Evolutionary conservation across 2,113 vertebrate genomes (phyloP), one percentile per base, ranked within the genome.

Genomic region (Tympanuchus pallidicinctus): DNA sequence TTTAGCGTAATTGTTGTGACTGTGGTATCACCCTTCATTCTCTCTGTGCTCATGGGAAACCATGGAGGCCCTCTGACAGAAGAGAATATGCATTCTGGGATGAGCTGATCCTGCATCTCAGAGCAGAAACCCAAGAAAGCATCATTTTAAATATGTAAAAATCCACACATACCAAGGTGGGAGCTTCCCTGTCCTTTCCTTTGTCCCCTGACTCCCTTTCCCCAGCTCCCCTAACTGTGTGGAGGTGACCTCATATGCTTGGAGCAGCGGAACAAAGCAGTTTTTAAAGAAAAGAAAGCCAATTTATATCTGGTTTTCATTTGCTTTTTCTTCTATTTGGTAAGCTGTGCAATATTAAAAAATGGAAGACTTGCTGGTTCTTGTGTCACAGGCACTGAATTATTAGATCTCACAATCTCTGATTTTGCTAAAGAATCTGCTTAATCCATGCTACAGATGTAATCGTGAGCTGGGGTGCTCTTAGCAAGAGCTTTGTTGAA

Each of bases 361-460:
- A 79, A 56, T 32, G 52, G 59, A 80, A 76, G 54, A 57, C 85
- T 80, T 93, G 82, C 82, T 92, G 64, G 47, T 93, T 93, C 84
- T 92, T 82, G 66, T 82, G 24, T 80, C 3, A 1, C 56, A 71
- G 85, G 70, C 12, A 65, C 42, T 54, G 48, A 92, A 59, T 61
- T 86, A 61, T 57, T 94, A 72, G 71, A 60, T 92, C 47, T 85
- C 42, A 47, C 56, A 63, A 60, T 89, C 72, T 85, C 50, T 66
- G 64, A 80, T 92, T 92, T 82, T 93, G 54, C 70, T 89, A 17
- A 50, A 59, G 81, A 72, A 64, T 60, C 76, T 88, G 88, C 52
- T 66, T 72, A 82, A 72, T 66, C 66, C 2, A 7, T 80, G 85
- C 75, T 93, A 38, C 64, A 92, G 85, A 82, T 83, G 25, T 77